phyloP scores from a whole-genome alignment of 37 sponge, comb jelly and placozoan species.

The Beroe ovata region DNA sequence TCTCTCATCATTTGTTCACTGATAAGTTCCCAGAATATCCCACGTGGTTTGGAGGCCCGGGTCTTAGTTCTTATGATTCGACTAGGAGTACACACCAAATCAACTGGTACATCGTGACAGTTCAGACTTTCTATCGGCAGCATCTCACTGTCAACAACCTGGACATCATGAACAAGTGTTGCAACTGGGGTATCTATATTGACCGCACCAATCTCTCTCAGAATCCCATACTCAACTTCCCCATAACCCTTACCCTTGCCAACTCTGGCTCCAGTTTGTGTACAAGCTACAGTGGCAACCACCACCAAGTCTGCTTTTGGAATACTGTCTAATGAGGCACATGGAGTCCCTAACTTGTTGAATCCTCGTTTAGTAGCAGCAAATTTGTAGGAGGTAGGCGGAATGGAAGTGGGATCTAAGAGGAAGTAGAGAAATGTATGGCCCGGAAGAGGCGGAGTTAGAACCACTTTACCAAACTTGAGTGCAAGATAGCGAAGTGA shows the following conservation, averaged over 20 bases:
- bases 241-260: constrained; percentile 64
- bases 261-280: neutral
- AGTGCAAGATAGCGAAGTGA: constrained; percentile 37
- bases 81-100: constrained; percentile 45
- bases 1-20: constrained; percentile 12
- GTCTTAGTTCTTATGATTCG: neutral
- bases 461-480: constrained; percentile 31
- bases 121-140: neutral
- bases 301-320: constrained; percentile 45
- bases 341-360: constrained; percentile 55
- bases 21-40: constrained; percentile 60
- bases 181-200: neutral
- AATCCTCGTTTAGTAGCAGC: constrained; percentile 49
- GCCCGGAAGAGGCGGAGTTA: constrained; percentile 49
- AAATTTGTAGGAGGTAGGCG: neutral
- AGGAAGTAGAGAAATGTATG: constrained; percentile 45
- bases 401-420: neutral
- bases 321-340: neutral
- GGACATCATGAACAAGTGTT: constrained; percentile 44
- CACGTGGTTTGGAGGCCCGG: neutral
- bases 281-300: constrained; percentile 58
- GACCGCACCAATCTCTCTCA: constrained; percentile 14
- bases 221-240: constrained; percentile 48
- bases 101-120: constrained; percentile 43
- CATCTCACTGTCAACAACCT: neutral